A percentile compares a stretch with the other conserved stretches of the same genome.
phyloP scores from a whole-genome alignment of 2,888 invertebrate species.

The Sinhomidia bicolor region DNA sequence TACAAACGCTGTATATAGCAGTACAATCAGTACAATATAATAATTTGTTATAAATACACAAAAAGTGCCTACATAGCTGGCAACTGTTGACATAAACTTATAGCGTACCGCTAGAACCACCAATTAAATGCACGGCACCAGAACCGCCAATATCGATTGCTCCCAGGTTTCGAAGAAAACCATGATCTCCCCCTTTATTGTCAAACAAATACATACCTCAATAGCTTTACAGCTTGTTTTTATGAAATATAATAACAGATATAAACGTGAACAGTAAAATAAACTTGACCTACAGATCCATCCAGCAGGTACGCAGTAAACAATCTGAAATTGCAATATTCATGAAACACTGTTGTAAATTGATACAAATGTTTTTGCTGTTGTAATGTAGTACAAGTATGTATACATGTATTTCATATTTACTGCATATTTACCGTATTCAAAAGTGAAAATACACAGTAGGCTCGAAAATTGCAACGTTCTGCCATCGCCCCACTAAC shows the following conservation, averaged over 20 bases:
- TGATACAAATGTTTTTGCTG: no score
- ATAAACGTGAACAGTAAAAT: neutral
- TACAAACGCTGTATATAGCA: constrained; percentile 88
- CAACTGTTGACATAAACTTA: constrained; percentile 35
- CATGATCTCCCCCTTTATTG: constrained; percentile 84
- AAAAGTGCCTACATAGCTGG: no score
- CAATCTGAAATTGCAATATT: constrained; percentile 82
- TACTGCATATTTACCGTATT: constrained; percentile 88
- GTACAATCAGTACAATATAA: neutral
- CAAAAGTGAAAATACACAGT: constrained; percentile 93
- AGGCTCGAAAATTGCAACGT: constrained; percentile 94
- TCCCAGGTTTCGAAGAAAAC: constrained; percentile 91
- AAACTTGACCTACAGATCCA: constrained; percentile 91
- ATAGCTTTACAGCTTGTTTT: neutral
- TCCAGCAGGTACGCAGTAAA: constrained; percentile 96
- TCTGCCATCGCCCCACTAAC: constrained; percentile 98
- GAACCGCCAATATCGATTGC: constrained; percentile 96
- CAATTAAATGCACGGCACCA: constrained; percentile 94
- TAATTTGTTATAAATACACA: neutral
- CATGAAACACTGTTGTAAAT: neutral
- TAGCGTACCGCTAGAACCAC: constrained; percentile 83
- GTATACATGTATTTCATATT: neutral
- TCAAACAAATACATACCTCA: neutral
- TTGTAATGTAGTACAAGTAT: no score
- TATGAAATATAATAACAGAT: neutral